Conservation (phyloP, 2,888 invertebrate species). For the Eupithecia subfuscata region DNA sequence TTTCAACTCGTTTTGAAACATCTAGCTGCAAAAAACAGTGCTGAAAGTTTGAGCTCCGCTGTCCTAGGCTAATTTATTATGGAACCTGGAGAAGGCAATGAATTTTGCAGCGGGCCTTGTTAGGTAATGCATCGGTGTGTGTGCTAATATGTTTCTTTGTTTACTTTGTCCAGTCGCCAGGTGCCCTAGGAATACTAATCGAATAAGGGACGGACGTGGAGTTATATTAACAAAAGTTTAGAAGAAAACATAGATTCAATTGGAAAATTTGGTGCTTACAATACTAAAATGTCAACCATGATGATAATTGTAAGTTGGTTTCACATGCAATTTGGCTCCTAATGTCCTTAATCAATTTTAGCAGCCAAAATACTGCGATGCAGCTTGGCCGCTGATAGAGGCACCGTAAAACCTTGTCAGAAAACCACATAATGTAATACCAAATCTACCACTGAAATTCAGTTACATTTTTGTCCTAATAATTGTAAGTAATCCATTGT, state of each 20-base stretch:
- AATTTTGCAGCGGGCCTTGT: constrained; percentile 71
- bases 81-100: constrained; percentile 59
- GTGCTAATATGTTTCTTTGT: constrained; percentile 59
- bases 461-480: background rate
- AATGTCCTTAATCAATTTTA: background rate
- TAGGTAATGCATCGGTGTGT: constrained; percentile 59
- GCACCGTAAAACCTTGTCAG: background rate
- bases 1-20: background rate
- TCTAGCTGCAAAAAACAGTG: background rate
- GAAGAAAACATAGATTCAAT: background rate
- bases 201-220: background rate
- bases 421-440: background rate
- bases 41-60: constrained; percentile 47
- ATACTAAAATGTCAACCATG: background rate
- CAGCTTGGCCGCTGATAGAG: background rate
- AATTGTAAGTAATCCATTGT: no score
- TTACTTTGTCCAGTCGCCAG: constrained; percentile 49
- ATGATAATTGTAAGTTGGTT: background rate
- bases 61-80: constrained; percentile 59
- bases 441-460: background rate
- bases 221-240: background rate
- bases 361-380: background rate
- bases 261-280: background rate
- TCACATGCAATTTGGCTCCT: background rate
- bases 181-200: constrained; percentile 43